A percentile compares a stretch with the other conserved stretches of the same genome.
phyloP scores from a whole-genome alignment of 2,797 vertebrate species.

The Buphagus erythrorhynchus region DNA sequence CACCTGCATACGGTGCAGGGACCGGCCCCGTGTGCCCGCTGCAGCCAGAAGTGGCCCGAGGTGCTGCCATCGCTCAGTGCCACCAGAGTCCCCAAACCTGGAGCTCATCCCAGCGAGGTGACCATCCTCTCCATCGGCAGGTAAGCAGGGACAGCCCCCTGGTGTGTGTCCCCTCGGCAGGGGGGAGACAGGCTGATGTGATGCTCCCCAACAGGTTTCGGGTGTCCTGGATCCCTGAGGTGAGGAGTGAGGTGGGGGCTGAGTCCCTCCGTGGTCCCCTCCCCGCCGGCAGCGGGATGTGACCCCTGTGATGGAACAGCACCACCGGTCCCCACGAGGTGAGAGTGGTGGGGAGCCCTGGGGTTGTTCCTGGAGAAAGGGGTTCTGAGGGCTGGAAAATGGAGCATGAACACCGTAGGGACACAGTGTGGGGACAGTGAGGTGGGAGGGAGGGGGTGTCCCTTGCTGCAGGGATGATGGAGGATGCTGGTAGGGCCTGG shows the following conservation, averaged over 20 bases:
- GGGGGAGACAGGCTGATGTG: neutral
- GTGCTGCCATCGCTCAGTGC: slow-evolving; percentile 71
- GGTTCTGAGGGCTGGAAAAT: accelerated
- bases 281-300: slow-evolving; percentile 63
- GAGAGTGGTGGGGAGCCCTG: neutral
- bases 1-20: slow-evolving; percentile 93
- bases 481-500: neutral
- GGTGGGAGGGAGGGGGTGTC: neutral
- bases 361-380: too few relatives aligned
- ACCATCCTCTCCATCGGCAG: slow-evolving; percentile 91
- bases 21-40: slow-evolving; percentile 87
- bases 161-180: accelerated
- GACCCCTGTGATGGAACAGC: slow-evolving; percentile 16
- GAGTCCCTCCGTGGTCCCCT: neutral
- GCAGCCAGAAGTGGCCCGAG: slow-evolving; percentile 93
- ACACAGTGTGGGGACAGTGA: accelerated
- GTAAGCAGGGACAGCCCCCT: slow-evolving; percentile 48
- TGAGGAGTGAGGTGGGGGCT: slow-evolving; percentile 61
- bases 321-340: slow-evolving; percentile 76
- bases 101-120: slow-evolving; percentile 76
- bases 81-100: neutral
- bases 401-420: neutral
- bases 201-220: slow-evolving; percentile 83
- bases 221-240: slow-evolving; percentile 91
- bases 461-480: accelerated